phyloP scores from a whole-genome alignment of 2,797 vertebrate species.

The Enoplosus armatus region DNA sequence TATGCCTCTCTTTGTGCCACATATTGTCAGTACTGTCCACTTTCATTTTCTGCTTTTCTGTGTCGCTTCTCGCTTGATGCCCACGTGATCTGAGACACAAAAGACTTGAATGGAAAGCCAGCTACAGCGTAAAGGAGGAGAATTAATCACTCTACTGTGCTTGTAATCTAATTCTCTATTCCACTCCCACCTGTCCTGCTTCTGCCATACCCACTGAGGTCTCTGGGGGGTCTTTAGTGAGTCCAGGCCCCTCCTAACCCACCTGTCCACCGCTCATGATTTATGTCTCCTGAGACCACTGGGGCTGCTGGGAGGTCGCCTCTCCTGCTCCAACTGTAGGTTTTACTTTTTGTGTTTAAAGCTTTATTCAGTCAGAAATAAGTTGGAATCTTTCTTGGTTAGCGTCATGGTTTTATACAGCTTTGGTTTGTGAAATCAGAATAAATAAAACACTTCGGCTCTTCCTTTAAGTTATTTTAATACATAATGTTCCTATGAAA shows the following conservation, averaged over 20 bases:
- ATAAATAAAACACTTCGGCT: conserved; percentile 15
- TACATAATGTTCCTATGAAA: conserved; percentile 10
- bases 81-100: not conserved
- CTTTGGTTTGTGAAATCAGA: conserved; percentile 17
- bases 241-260: conserved; percentile 66
- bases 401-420: not conserved
- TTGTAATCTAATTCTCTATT: conserved; percentile 61
- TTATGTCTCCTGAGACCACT: conserved; percentile 65
- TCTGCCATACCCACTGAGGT: conserved; percentile 45
- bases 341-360: conserved; percentile 16
- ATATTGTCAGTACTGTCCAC: not conserved
- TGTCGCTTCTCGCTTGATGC: not conserved
- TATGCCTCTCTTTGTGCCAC: not conserved
- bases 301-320: conserved; percentile 35
- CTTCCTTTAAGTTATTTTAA: conserved; percentile 20
- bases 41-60: conserved; percentile 9
- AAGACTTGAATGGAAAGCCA: not conserved
- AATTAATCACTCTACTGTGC: conserved; percentile 42
- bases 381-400: not conserved
- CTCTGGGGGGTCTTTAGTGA: conserved; percentile 74
- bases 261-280: conserved; percentile 76
- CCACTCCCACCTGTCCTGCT: conserved; percentile 71
- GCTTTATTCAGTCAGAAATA: conserved; percentile 5
- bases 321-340: conserved; percentile 5
- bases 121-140: not conserved